A percentile compares a stretch with the other conserved stretches of the same genome.
phyloP scores from a whole-genome alignment of 2,888 invertebrate species.

The Zeuzera pyrina region DNA sequence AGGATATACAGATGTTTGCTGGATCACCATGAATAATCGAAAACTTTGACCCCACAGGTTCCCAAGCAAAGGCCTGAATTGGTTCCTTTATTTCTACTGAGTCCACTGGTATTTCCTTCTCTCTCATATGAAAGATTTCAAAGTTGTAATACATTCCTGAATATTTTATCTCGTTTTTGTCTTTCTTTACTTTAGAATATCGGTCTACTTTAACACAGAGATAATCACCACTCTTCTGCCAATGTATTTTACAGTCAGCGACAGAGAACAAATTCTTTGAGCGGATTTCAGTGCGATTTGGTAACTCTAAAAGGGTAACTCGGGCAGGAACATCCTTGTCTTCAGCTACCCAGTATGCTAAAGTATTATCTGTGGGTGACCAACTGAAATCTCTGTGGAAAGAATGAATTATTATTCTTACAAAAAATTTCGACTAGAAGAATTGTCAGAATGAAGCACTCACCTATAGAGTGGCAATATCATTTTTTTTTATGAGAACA shows the following conservation, averaged over 20 bases:
- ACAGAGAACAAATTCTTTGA: constrained; percentile 98
- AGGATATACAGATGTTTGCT: constrained; percentile 87
- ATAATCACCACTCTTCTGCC: constrained; percentile 99
- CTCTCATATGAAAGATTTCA: constrained; percentile 98
- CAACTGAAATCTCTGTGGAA: constrained; percentile 90
- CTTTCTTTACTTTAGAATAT: constrained; percentile 93
- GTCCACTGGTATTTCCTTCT: constrained; percentile 98
- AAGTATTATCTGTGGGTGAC: constrained; percentile 97
- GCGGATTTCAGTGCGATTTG: constrained; percentile 89
- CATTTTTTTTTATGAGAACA: too few relatives aligned
- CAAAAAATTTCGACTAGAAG: too few relatives aligned
- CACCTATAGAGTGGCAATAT: too few relatives aligned
- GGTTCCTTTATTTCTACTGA: constrained; percentile 96
- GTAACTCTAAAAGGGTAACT: constrained; percentile 93
- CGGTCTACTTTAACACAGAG: constrained; percentile 91
- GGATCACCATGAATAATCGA: constrained; percentile 96
- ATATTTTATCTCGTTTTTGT: constrained; percentile 94
- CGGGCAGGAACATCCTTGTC: constrained; percentile 96
- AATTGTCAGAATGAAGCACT: too few relatives aligned
- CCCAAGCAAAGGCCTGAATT: constrained; percentile 97
- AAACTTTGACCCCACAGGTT: constrained; percentile 96
- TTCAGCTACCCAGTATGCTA: constrained; percentile 99
- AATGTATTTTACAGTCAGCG: constrained; percentile 98
- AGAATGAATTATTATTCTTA: too few relatives aligned
- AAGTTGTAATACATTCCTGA: constrained; percentile 98